Evolutionary conservation across 1,140 invertebrate species (phyloP).

Genomic region (Trypoxylus dichotomus): DNA sequence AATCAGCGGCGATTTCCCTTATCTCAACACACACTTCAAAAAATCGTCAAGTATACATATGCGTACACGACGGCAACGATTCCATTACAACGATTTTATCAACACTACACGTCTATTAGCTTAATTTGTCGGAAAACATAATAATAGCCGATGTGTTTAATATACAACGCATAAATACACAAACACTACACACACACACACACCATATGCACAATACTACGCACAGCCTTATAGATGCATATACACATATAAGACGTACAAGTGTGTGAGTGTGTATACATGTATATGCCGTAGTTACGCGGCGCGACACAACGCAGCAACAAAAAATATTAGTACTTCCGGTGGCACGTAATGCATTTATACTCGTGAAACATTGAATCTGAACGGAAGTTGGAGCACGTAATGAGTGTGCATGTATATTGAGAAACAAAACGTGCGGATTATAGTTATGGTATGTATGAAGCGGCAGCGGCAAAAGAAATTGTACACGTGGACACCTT

Average conservation of each 20-base stretch:
- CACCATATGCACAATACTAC: background rate
- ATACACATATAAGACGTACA: background rate
- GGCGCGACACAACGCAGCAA: background rate
- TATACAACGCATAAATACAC: background rate
- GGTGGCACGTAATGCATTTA: conserved; percentile 23
- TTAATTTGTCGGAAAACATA: conserved; percentile 14
- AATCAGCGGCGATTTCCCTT: background rate
- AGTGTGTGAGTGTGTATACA: background rate
- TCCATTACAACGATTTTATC: conserved; percentile 20
- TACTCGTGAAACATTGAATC: conserved; percentile 8
- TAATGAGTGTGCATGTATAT: conserved; percentile 21
- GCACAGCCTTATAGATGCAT: background rate
- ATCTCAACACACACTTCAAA: background rate
- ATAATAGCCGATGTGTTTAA: conserved; percentile 10
- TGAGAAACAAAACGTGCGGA: background rate
- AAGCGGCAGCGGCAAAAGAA: background rate
- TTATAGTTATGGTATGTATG: background rate
- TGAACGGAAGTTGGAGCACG: conserved; percentile 17
- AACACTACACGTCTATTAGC: background rate
- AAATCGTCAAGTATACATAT: background rate
- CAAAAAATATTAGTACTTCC: conserved; percentile 24
- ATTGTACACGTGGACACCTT: conserved; percentile 5
- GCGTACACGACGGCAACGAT: background rate
- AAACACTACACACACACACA: background rate
- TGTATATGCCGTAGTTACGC: background rate